These are phyloP conservation scores for Drosophila cardini DNA, from an alignment of 1,140 invertebrate genomes.

Conservation along the genomic window DNA sequence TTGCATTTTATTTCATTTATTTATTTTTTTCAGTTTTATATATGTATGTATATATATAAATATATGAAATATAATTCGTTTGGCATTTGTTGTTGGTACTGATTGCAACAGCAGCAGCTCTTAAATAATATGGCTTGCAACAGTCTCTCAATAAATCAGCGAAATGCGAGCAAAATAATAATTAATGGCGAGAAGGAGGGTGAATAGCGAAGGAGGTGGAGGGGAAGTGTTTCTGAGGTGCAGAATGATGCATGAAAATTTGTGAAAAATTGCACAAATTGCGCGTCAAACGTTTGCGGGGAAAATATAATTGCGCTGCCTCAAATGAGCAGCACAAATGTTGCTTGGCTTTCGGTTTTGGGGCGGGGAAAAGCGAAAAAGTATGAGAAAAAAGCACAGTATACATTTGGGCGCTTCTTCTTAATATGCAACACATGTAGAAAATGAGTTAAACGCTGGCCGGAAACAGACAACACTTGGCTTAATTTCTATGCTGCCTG, in stretches of 20 bases:
- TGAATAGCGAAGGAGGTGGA: not conserved
- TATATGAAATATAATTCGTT: slow-evolving; percentile 44
- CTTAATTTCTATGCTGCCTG: slow-evolving; percentile 69
- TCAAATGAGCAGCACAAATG: slow-evolving; percentile 57
- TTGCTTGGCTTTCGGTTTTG: not conserved
- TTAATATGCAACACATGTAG: slow-evolving; percentile 84
- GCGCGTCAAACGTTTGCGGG: slow-evolving; percentile 40
- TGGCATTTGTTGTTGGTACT: slow-evolving; percentile 43
- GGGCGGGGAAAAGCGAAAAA: not conserved
- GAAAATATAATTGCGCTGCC: slow-evolving; percentile 57
- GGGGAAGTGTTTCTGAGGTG: not conserved
- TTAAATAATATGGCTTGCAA: slow-evolving; percentile 27
- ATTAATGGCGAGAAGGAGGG: slow-evolving; percentile 54
- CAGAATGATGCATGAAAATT: slow-evolving; percentile 74
- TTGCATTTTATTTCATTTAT: slow-evolving; percentile 54
- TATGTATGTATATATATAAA: too few species aligned
- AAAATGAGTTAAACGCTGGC: slow-evolving; percentile 82
- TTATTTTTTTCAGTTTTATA: slow-evolving; percentile 26
- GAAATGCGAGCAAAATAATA: slow-evolving; percentile 78
- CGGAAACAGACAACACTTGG: slow-evolving; percentile 73
- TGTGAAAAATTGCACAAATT: slow-evolving; percentile 80
- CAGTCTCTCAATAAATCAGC: slow-evolving; percentile 71
- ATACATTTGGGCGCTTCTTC: slow-evolving; percentile 42
- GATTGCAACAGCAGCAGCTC: slow-evolving; percentile 43
- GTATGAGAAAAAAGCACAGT: slow-evolving; percentile 32